These are phyloP conservation scores for Coranthus polyacanthus DNA, from an alignment of 2,797 vertebrate species.

Conservation along the genomic window DNA sequence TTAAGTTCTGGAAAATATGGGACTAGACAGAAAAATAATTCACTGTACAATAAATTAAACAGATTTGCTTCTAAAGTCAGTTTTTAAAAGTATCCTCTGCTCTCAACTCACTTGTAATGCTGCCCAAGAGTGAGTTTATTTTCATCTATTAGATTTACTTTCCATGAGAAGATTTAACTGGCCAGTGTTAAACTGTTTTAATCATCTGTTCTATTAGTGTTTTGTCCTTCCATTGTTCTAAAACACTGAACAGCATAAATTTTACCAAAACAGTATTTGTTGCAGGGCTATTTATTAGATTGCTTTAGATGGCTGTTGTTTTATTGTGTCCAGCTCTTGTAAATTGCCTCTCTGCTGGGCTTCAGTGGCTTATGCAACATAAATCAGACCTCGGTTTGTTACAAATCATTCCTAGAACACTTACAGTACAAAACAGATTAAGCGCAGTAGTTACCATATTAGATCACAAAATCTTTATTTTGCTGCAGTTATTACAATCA, in stretches of 20 bases:
- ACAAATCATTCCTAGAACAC: not conserved
- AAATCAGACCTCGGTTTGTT: constrained; percentile 10
- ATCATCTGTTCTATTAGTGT: not conserved
- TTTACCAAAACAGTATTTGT: constrained; percentile 9
- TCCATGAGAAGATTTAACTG: not conserved
- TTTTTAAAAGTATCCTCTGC: not conserved
- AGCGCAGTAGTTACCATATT: not conserved
- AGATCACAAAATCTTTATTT: not conserved
- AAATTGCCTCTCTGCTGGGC: constrained; percentile 2
- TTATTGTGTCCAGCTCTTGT: constrained; percentile 2
- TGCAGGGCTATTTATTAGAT: constrained; percentile 23
- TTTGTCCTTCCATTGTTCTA: constrained; percentile 3
- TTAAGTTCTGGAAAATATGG: not conserved
- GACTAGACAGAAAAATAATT: not conserved
- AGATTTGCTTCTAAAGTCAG: not conserved
- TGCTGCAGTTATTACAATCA: not conserved
- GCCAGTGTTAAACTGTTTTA: not conserved
- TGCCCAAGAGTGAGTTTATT: not conserved
- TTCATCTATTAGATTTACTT: not conserved
- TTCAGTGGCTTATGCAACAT: not conserved
- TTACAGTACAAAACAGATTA: not conserved
- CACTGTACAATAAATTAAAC: not conserved
- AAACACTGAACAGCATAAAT: constrained; percentile 3
- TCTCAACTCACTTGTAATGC: not conserved
- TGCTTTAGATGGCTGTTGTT: constrained; percentile 11